Evolutionary conservation across 2,888 invertebrate genomes (phyloP), one percentile per base, ranked within the genome.

Genomic region (Anagyrus pseudococci): DNA sequence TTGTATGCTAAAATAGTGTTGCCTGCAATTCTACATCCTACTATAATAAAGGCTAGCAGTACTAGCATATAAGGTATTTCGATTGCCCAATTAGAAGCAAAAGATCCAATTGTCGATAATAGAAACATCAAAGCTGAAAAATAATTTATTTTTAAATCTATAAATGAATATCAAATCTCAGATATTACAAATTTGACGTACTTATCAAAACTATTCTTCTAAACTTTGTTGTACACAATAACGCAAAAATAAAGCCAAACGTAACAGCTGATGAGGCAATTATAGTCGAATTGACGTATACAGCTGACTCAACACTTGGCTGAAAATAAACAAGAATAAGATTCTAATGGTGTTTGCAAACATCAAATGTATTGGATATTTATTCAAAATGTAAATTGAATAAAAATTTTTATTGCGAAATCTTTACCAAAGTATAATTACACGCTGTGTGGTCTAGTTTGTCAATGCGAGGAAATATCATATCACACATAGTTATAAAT

Each of bases 401-500:
- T 6, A 33, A 33, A 33, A 33, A 33, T 33, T 33, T 33, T 33
- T 6, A 6, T 33, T 33, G 33, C 33, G 4, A 26, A 65, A 22
- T 59, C 20, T 49, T 66, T 60, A 66, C 62, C 62, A 60, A 53
- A 52, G 67, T 67, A 53, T 61, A 64, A 61, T 61, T 65, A 52
- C 64, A 63, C 8, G 55, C 48, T 43, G 60, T 33, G 33, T 59
- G 48, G 58, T 66, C 62, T 25, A 50, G 47, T 17, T 23, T 52
- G 40, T 47, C 37, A 2, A 62, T 19, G 1, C 57, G 52, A 33
- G 71, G 72, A 55, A 73, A 67, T 50, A 79, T 68, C 81, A 84
- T 83, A 47, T 81, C 79, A 69, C 84, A 84, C 60, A 85, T 76
- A 60, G 77, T 80, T 20, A 82, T 79, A 4, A 76, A 72, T 57